Conservation (phyloP, 2,797 vertebrate genomes). For the Microhierax caerulescens region DNA sequence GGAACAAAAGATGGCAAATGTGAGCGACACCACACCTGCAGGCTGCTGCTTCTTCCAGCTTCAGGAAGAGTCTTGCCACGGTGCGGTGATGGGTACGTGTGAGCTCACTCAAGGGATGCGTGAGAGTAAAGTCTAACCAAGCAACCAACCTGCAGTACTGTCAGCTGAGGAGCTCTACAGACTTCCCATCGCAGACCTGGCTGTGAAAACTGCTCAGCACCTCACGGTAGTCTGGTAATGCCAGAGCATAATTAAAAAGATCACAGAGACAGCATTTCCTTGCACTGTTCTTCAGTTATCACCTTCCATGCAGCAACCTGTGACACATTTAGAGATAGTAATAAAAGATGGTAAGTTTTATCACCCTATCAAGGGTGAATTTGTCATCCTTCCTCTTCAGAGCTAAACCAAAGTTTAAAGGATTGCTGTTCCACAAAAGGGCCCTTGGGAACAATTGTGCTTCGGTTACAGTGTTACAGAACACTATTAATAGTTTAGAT, state of each 20-base stretch:
- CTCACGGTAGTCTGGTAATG: background rate
- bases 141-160: too few relatives aligned
- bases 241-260: background rate
- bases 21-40: rapidly evolving
- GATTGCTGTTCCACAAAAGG: background rate
- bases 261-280: background rate
- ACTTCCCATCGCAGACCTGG: rapidly evolving
- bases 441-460: rapidly evolving
- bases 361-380: background rate
- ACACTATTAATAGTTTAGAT: background rate
- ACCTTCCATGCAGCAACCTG: background rate
- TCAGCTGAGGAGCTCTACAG: background rate
- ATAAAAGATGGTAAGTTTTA: background rate
- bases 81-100: background rate
- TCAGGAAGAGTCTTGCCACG: background rate
- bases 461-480: background rate
- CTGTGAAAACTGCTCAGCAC: background rate
- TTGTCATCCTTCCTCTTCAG: background rate
- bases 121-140: background rate
- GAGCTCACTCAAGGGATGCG: background rate
- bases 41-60: background rate
- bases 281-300: background rate
- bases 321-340: background rate
- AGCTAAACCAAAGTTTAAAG: background rate
- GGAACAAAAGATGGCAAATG: background rate